Evolutionary conservation across 2,888 invertebrate species (phyloP), one percentile per base, ranked within the genome.

Genomic region (Pristionchus japonicus): DNA sequence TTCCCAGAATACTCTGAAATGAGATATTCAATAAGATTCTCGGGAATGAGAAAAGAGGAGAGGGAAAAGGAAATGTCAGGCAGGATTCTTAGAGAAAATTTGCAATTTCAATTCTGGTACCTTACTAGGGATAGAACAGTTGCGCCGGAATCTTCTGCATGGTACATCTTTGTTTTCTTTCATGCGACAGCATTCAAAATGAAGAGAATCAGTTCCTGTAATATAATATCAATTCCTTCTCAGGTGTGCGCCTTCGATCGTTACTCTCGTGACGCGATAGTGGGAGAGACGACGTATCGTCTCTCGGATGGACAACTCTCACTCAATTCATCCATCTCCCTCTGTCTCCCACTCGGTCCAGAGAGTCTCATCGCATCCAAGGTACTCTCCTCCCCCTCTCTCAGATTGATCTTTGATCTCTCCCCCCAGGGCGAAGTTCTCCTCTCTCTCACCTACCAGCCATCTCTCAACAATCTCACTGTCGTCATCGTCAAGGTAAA

Each of bases 361-460:
- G 64, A 86, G 86, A 47, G 43, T 31, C 47, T 86, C n/a, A 27
- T 34, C 37, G 86, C 86, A 43, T 40, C 31, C 37, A 83, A 83
- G 83, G 83, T 83, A 43, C 23, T 1, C 27, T 11, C 61, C 27
- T 61, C 20, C 57, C 61, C 4, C 27, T 27, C 7, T 27, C 27
- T 61, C 20, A 31, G 37, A 70, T 70, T 70, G 70, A 70, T 70
- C 37, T 70, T 57, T 70, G 70, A 70, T 40, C 40, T 57, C 31
- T 70, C n/a, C n/a, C n/a, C n/a, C n/a, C n/a, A 49, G 67, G 86
- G 86, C 13, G 98, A 99, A 95, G 96, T 99, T 89, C 96, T 99
- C 93, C 97, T 99, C 89, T 98, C 98, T 0, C 96, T 99, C 90
- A 98, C 98, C 95, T 98, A 98, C 97, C 98, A 99, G 95, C 98